phyloP scores from a whole-genome alignment of 2,113 vertebrate genomes.

The Pedionomus torquatus region DNA sequence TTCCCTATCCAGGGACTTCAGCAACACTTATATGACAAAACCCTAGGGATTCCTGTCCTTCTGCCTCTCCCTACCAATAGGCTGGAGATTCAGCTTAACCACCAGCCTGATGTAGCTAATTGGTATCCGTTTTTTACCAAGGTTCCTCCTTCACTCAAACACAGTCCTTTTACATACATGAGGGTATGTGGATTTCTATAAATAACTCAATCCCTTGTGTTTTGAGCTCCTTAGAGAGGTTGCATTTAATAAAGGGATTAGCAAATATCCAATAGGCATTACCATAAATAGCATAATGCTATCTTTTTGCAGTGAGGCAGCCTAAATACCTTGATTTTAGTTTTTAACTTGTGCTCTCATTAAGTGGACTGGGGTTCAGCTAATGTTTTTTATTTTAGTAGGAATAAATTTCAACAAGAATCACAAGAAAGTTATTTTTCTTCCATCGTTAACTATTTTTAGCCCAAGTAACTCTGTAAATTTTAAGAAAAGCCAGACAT shows the following conservation, averaged over 20 bases:
- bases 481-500: not conserved
- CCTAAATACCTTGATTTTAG: not conserved
- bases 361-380: not conserved
- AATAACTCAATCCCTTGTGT: not conserved
- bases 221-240: not conserved
- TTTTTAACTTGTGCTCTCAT: not conserved
- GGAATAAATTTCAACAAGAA: not conserved
- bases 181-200: not conserved
- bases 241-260: not conserved
- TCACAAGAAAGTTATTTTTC: not conserved
- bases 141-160: not conserved
- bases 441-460: not conserved
- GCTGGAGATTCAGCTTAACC: not conserved
- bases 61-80: not conserved
- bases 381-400: not conserved
- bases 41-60: accelerated
- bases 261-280: not conserved
- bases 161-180: not conserved
- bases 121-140: not conserved
- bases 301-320: not conserved
- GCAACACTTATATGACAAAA: not conserved
- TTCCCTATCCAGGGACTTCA: not conserved
- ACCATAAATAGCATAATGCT: not conserved
- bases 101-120: not conserved
- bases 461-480: not conserved